phyloP scores from a whole-genome alignment of 2,797 vertebrate genomes.

The Netta rufina region DNA sequence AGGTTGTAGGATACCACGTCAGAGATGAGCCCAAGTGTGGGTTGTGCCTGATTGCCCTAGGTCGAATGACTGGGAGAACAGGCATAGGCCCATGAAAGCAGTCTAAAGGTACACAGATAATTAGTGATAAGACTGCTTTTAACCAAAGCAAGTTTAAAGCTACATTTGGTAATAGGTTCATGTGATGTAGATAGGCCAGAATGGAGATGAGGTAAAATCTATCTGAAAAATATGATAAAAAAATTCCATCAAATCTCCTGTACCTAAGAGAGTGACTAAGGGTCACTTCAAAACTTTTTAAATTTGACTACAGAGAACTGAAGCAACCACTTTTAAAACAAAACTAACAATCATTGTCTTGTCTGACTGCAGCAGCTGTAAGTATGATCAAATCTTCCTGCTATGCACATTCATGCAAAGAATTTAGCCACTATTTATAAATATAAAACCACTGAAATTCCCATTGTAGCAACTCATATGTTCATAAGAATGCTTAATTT shows the following conservation, averaged over 20 bases:
- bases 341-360: not conserved
- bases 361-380: not conserved
- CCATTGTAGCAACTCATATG: not conserved
- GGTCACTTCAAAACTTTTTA: not conserved
- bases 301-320: not conserved
- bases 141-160: not conserved
- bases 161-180: not conserved
- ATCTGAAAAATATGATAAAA: not conserved
- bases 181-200: not conserved
- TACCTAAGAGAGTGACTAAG: not conserved
- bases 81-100: not conserved
- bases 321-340: not conserved
- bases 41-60: not conserved
- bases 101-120: not conserved
- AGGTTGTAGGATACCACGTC: not conserved
- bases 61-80: not conserved
- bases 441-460: not conserved
- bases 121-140: not conserved
- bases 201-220: not conserved
- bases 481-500: not conserved
- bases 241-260: not conserved
- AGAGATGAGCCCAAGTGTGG: not conserved
- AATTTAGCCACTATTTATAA: conserved; percentile 5
- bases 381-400: not conserved
- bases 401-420: not conserved